A percentile compares a stretch with the other conserved stretches of the same genome.
These are phyloP conservation scores for Drymonia ruficornis DNA, from an alignment of 2,888 invertebrate species.

Conservation along the genomic window DNA sequence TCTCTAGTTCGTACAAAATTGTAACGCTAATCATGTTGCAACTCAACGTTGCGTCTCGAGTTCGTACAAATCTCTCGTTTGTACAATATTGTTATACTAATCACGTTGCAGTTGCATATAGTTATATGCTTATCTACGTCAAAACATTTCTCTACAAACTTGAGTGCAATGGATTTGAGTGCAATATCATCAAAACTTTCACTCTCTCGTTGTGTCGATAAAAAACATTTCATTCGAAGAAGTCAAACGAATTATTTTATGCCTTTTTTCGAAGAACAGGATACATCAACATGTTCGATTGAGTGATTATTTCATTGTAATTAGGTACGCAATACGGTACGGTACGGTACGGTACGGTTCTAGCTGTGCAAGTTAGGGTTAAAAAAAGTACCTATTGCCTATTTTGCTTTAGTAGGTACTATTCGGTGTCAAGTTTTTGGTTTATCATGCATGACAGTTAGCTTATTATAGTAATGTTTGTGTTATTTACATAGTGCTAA, in stretches of 20 bases:
- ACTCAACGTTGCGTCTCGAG: too few relatives aligned
- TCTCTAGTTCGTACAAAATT: too few relatives aligned
- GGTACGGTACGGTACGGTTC: too few relatives aligned
- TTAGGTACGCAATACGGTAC: too few relatives aligned
- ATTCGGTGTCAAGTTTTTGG: neutral
- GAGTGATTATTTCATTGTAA: constrained; percentile 38
- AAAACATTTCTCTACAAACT: constrained; percentile 50
- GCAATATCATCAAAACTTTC: constrained; percentile 58
- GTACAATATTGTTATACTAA: too few relatives aligned
- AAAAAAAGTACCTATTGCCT: neutral
- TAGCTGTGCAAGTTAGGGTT: neutral
- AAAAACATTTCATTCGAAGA: constrained; percentile 41
- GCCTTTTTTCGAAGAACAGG: constrained; percentile 19
- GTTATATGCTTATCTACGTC: too few relatives aligned
- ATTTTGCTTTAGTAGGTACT: neutral
- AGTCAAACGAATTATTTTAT: constrained; percentile 24
- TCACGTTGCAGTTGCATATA: too few relatives aligned
- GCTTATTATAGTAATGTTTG: neutral
- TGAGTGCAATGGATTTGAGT: constrained; percentile 52
- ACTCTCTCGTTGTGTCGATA: constrained; percentile 49
- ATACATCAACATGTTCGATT: constrained; percentile 23
- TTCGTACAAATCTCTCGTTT: too few relatives aligned
- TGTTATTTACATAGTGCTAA: too few relatives aligned
- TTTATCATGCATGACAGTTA: neutral
- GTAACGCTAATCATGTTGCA: too few relatives aligned